Evolutionary conservation across 2,113 vertebrate species (phyloP).

Genomic region (Alectura lathami): DNA sequence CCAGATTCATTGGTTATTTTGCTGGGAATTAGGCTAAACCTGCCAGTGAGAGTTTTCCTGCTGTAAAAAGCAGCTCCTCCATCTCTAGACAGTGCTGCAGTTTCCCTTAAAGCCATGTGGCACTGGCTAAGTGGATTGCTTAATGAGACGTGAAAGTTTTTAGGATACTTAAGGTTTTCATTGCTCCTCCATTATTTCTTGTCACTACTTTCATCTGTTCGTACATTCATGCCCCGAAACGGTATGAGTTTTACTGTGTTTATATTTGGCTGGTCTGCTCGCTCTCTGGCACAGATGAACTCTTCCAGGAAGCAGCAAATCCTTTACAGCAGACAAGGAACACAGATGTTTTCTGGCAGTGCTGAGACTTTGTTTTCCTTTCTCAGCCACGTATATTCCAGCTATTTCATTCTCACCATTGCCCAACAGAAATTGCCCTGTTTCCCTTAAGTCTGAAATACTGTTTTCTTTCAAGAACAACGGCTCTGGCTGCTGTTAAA

Average conservation of each 20-base stretch:
- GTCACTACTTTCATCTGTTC: not conserved
- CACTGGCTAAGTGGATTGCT: not conserved
- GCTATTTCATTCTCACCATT: not conserved
- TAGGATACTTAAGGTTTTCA: conserved; percentile 27
- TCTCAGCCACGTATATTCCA: not conserved
- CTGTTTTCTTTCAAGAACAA: not conserved
- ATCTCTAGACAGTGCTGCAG: fast-evolving
- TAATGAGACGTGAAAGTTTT: conserved; percentile 25
- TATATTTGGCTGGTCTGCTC: not conserved
- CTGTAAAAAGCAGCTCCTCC: not conserved
- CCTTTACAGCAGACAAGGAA: not conserved
- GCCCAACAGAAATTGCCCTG: not conserved
- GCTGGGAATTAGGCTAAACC: not conserved
- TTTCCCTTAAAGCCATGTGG: not conserved
- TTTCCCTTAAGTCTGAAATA: not conserved
- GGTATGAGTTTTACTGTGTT: not conserved
- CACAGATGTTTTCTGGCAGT: not conserved
- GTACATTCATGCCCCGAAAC: not conserved
- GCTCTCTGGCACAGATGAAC: not conserved
- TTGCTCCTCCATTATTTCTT: not conserved
- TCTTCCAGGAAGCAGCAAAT: not conserved
- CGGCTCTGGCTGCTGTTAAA: not conserved
- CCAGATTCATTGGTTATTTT: not conserved
- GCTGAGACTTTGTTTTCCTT: not conserved
- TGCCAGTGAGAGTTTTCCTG: not conserved